Conservation (phyloP, 2,797 vertebrate genomes). For the Spea hammondii region DNA sequence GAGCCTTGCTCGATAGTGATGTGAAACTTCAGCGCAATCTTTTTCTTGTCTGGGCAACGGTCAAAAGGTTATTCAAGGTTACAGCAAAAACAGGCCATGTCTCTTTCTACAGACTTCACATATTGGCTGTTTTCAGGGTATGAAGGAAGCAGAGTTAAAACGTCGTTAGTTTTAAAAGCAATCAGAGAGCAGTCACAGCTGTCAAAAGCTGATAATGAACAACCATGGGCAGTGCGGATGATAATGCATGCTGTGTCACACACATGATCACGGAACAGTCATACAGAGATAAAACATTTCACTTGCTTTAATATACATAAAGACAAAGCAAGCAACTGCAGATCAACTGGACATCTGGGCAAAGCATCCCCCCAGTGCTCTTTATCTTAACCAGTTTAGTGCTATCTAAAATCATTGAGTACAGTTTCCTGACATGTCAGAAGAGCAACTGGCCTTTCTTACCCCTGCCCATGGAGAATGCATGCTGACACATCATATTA, state of each 20-base stretch:
- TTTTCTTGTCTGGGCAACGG: not conserved
- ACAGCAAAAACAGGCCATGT: not conserved
- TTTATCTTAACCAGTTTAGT: too few relatives aligned
- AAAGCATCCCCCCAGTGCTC: too few relatives aligned
- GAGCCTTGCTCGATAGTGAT: not conserved
- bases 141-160: not conserved
- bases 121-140: not conserved
- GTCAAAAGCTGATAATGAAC: slow-evolving; percentile 19
- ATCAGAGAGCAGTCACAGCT: slow-evolving; percentile 3
- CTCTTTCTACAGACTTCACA: slow-evolving; percentile 1
- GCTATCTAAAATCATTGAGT: too few relatives aligned
- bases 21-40: slow-evolving; percentile 30
- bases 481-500: too few relatives aligned
- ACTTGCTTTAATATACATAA: not conserved
- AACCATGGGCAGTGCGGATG: not conserved
- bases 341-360: not conserved
- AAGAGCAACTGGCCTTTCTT: too few relatives aligned
- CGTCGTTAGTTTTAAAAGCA: not conserved
- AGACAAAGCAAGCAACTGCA: not conserved
- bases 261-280: slow-evolving; percentile 6
- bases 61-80: slow-evolving; percentile 11
- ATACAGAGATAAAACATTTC: not conserved
- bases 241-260: not conserved
- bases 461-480: too few relatives aligned
- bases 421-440: too few relatives aligned